Base-by-base conservation (phyloP, 2,888 invertebrate genomes). In the Drosophila kambysellisi region DNA sequence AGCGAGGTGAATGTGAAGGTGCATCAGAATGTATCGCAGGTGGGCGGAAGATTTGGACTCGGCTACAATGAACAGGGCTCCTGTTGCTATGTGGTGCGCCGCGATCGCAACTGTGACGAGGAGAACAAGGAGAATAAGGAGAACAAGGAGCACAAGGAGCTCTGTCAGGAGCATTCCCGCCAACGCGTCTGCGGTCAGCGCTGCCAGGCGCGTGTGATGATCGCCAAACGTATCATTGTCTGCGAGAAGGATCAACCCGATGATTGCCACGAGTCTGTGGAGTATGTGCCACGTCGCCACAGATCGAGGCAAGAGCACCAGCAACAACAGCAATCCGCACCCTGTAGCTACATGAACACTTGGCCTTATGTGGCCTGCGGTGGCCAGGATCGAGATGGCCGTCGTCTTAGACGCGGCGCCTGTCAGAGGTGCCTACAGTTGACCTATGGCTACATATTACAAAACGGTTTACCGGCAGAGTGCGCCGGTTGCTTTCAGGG, bases 31-130 rank as follows among this genome's bases (percentile, higher is more conserved):
- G 79, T 82, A 15, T 89, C 92, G 0, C 86, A 87, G 33, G 79
- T 83, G n/a, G 93, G 93, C 15, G 93, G 93, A 0, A 83, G 90
- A 67, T 93, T 88, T 60, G 93, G 93, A 0, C 64, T 93, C 4
- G 93, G 93, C 4, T 92, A 90, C 65, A 91, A 74, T 17, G 89
- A 92, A 48, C 76, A 79, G 7, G 93, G 93, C 15, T 79, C 92
- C 17, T 93, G 93, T 65, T 93, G 93, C 66, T 77, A 83, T 64
- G 82, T 91, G 46, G 81, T 92, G 41, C 83, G 87, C 0, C 68
- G 82, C 5, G 70, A 73, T 17, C 77, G 76, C 1, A 83, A 88
- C 25, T 91, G 91, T 54, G 81, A 84, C 3, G 79, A 83, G 4
- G 25, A 46, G 25, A 25, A 46, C 46, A 46, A 20, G 7, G 46